These are phyloP conservation scores for Trissolcus brochymenae DNA, from an alignment of 2,888 invertebrate genomes.

Conservation along the genomic window DNA sequence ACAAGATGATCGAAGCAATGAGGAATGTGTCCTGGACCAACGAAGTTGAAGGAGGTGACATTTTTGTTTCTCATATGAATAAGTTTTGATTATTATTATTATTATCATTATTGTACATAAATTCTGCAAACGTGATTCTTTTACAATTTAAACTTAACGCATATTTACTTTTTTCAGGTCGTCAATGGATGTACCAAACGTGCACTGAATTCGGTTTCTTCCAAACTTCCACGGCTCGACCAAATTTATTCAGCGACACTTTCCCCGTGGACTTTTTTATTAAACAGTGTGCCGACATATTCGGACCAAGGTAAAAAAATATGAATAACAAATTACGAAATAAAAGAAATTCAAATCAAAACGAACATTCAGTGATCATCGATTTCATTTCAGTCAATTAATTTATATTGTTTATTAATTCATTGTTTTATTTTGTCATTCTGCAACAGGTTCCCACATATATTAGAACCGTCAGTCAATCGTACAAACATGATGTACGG, in stretches of 20 bases:
- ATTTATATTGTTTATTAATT: too few relatives aligned
- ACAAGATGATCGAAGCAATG: constrained; percentile 84
- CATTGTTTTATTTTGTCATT: too few relatives aligned
- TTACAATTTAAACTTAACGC: too few relatives aligned
- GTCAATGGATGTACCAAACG: constrained; percentile 96
- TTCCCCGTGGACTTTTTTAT: constrained; percentile 88
- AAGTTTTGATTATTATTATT: too few relatives aligned
- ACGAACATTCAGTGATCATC: background rate
- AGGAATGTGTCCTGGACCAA: constrained; percentile 83
- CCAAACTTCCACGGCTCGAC: constrained; percentile 87
- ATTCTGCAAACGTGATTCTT: background rate
- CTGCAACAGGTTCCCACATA: constrained; percentile 67
- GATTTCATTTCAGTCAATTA: background rate
- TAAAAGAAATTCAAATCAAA: background rate
- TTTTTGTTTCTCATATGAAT: background rate
- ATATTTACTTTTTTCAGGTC: constrained; percentile 76
- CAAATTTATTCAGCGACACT: constrained; percentile 84
- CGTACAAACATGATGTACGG: constrained; percentile 90
- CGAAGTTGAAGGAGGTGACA: constrained; percentile 81
- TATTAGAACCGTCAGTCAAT: constrained; percentile 81
- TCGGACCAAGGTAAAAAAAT: constrained; percentile 81
- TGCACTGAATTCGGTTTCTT: constrained; percentile 98
- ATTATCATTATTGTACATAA: background rate
- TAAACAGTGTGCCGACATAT: constrained; percentile 89
- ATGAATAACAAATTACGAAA: background rate